Evolutionary conservation across 2,797 vertebrate genomes (phyloP), one percentile per base, ranked within the genome.

Genomic region (Enteromius afrohamiltoni): DNA sequence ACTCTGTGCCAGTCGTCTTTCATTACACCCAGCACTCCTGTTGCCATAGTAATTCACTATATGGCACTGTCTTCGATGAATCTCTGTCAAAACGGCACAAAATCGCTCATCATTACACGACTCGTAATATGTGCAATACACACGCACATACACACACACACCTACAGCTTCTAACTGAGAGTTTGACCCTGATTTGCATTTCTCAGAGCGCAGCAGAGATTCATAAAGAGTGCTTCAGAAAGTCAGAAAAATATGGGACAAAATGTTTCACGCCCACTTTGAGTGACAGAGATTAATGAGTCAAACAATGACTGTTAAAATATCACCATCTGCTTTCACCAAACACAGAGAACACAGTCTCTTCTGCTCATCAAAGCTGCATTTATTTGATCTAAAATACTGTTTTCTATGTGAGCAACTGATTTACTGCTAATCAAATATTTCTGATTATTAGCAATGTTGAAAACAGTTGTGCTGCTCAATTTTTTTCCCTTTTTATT

Each of bases 41-140:
- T 80, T 80, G 78, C 78, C 78, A 80, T 80, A 58, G 78, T 31
- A 42, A 70, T n/a, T 70, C 49, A 45, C 78, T 80, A 11, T 58
- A 80, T 5, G 23, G 3, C 47, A 68, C 26, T 3, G 23, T 77
- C 40, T 77, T 45, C 68, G 77, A 69, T 79, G 64, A 68, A 55
- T 55, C 64, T 64, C 76, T 79, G 64, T 68, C 77, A 53, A 40
- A 53, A n/a, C 21, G 47, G 21, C 19, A 58, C 31, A n/a, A 10
- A 77, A 62, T 31, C 40, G 5, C 37, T 64, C 5, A 31, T 8
- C 21, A 51, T 68, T 68, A 51, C 45, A 16, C 26, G 26, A 65
- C 26, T 34, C 26, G 17, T 21, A 79, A 68, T 8, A 73, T 49
- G 17, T 31, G 70, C 45, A 31, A 51, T 1, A 71, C 70, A 73